Conservation (phyloP, 2,888 invertebrate genomes). For the Lepas anatifera region DNA sequence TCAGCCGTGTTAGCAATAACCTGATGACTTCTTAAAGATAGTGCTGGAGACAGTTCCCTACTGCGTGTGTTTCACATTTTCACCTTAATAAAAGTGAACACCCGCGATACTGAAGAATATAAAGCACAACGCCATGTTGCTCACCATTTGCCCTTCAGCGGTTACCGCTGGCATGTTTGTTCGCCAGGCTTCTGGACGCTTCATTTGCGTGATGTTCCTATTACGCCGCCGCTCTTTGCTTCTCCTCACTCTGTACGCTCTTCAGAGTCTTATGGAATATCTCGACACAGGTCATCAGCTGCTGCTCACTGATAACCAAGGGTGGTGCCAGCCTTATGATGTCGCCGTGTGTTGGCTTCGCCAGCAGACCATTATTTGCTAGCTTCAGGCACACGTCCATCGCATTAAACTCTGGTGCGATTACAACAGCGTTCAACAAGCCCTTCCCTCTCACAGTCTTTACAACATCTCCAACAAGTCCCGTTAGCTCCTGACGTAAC, state of each 20-base stretch:
- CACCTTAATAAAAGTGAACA: too few relatives aligned
- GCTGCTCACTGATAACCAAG: constrained; percentile 67
- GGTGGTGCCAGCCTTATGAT: constrained; percentile 93
- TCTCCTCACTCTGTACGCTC: neutral
- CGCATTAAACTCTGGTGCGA: constrained; percentile 57
- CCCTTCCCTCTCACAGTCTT: constrained; percentile 67
- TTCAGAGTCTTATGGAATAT: constrained; percentile 39
- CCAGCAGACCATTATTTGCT: constrained; percentile 76
- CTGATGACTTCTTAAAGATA: too few relatives aligned
- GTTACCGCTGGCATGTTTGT: too few relatives aligned
- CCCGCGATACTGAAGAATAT: too few relatives aligned
- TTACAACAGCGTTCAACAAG: constrained; percentile 78
- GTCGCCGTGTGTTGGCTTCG: constrained; percentile 94
- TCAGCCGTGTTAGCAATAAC: too few relatives aligned
- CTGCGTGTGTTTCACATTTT: too few relatives aligned
- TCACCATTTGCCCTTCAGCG: too few relatives aligned
- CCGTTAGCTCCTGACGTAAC: constrained; percentile 54
- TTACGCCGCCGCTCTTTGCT: too few relatives aligned
- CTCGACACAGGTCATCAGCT: constrained; percentile 59
- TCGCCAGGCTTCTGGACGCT: too few relatives aligned
- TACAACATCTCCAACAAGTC: constrained; percentile 22
- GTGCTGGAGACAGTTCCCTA: too few relatives aligned
- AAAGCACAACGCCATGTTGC: too few relatives aligned
- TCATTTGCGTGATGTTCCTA: too few relatives aligned
- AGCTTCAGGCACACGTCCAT: constrained; percentile 77